Evolutionary conservation across 2,797 vertebrate genomes (phyloP).

Genomic region (Holocentrus rufus): DNA sequence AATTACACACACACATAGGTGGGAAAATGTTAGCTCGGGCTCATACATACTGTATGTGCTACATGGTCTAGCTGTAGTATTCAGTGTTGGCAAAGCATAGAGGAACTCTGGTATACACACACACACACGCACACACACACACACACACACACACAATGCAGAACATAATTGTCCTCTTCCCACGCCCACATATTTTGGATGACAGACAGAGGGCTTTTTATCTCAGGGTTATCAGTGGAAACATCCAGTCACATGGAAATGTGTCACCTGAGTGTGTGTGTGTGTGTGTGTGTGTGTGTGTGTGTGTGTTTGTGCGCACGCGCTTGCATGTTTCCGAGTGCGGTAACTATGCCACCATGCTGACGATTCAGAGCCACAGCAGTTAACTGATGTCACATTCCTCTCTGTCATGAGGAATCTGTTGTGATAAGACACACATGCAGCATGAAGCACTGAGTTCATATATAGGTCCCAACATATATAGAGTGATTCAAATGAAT

Average conservation of each 20-base stretch:
- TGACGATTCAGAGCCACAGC: constrained; percentile 26
- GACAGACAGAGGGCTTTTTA: neutral
- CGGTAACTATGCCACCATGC: constrained; percentile 17
- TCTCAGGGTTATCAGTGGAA: constrained; percentile 26
- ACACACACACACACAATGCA: neutral
- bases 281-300: constrained; percentile 8
- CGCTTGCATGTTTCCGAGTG: too few relatives aligned
- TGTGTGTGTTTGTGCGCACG: too few relatives aligned
- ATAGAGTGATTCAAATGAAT: neutral
- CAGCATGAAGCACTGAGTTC: neutral
- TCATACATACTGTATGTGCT: neutral
- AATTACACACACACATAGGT: too few relatives aligned
- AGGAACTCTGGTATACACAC: too few relatives aligned
- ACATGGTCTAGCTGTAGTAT: neutral
- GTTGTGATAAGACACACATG: neutral
- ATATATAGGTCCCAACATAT: neutral
- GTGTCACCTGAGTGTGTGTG: neutral
- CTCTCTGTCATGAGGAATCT: neutral
- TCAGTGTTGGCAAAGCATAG: too few relatives aligned
- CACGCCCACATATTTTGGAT: constrained; percentile 12
- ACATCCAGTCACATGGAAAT: constrained; percentile 16
- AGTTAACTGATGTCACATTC: neutral
- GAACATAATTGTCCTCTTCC: neutral
- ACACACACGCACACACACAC: too few relatives aligned
- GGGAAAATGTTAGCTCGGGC: neutral